phyloP scores from a whole-genome alignment of 2,113 vertebrate genomes.

The Chroicocephalus ridibundus region DNA sequence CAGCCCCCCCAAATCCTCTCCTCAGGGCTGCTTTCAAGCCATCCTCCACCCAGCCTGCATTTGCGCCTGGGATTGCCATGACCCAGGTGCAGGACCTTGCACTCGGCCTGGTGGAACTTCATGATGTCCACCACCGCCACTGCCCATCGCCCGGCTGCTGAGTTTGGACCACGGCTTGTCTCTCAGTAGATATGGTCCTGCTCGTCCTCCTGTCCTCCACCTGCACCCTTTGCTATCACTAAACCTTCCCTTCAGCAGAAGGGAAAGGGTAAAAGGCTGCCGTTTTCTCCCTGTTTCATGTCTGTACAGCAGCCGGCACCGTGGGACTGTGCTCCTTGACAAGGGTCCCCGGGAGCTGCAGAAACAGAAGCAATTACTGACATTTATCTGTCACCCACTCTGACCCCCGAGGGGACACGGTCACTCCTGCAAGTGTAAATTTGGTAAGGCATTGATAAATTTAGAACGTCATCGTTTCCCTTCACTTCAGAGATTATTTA shows the following conservation, averaged over 20 bases:
- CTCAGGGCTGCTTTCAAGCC: too few relatives aligned
- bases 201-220: background rate
- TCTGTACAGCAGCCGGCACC: accelerated
- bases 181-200: background rate
- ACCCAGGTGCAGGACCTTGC: too few relatives aligned
- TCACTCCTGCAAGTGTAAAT: background rate
- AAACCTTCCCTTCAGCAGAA: too few relatives aligned
- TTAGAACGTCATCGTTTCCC: background rate
- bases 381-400: background rate
- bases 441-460: background rate
- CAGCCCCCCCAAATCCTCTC: too few relatives aligned
- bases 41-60: too few relatives aligned
- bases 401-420: accelerated
- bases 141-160: background rate
- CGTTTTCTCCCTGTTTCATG: accelerated
- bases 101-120: too few relatives aligned
- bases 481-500: background rate
- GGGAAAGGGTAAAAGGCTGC: background rate
- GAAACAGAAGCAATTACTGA: background rate
- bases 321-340: background rate
- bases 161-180: background rate
- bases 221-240: background rate
- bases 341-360: background rate
- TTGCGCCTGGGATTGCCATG: too few relatives aligned
- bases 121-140: background rate